phyloP scores from a whole-genome alignment of 2,113 vertebrate genomes.

The Trachemys scripta region DNA sequence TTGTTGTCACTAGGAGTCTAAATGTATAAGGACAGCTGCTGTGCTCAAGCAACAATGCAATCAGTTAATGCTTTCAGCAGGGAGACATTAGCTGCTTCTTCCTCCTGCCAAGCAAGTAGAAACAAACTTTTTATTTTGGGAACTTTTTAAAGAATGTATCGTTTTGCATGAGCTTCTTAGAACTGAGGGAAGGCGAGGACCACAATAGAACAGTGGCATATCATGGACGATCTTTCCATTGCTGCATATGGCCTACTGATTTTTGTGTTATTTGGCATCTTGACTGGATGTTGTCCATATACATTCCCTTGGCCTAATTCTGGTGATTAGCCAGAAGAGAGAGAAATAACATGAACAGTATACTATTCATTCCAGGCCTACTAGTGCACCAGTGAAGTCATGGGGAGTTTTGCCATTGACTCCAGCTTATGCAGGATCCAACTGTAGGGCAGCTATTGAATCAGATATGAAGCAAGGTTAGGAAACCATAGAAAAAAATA shows the following conservation, averaged over 20 bases:
- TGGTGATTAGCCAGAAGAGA: background rate
- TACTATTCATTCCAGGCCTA: background rate
- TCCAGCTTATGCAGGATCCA: background rate
- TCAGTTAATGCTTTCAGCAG: slow-evolving; percentile 82
- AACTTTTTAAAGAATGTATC: slow-evolving; percentile 43
- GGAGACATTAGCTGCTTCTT: slow-evolving; percentile 75
- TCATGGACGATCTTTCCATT: background rate
- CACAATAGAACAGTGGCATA: background rate
- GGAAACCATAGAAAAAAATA: background rate
- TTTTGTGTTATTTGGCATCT: background rate
- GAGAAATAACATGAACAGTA: background rate
- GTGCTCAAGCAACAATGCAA: slow-evolving; percentile 81
- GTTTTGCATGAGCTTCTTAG: background rate
- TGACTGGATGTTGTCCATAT: fast-evolving
- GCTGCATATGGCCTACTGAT: fast-evolving
- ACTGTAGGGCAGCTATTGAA: background rate
- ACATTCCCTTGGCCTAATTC: background rate
- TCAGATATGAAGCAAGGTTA: background rate
- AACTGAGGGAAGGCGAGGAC: background rate
- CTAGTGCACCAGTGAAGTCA: background rate
- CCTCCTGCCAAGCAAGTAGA: slow-evolving; percentile 75
- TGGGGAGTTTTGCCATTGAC: background rate
- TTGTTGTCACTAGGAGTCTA: slow-evolving; percentile 81
- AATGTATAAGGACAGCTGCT: slow-evolving; percentile 81
- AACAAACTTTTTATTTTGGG: slow-evolving; percentile 66